phyloP scores from a whole-genome alignment of 2,888 invertebrate species.

The Gonocerus acuteangulatus region DNA sequence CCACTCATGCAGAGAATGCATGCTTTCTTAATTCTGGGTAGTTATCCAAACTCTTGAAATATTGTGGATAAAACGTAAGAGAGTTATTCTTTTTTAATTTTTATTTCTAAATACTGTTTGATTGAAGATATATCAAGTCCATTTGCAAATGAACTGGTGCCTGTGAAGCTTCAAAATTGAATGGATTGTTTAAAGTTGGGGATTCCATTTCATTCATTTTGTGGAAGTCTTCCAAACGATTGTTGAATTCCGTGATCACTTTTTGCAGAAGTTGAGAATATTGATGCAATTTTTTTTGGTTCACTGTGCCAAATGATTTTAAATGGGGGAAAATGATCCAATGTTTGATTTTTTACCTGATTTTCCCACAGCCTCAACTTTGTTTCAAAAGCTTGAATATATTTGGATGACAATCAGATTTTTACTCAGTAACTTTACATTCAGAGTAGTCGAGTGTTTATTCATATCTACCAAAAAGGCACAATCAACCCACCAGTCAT shows the following conservation, averaged over 20 bases:
- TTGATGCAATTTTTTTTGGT: slow-evolving; percentile 2
- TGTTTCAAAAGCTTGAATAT: slow-evolving; percentile 4
- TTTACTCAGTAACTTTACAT: slow-evolving; percentile 5
- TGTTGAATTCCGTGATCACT: slow-evolving; percentile 1
- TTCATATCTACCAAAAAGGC: slow-evolving; percentile 5
- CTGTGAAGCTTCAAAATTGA: no score
- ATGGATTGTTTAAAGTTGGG: slow-evolving; percentile 6
- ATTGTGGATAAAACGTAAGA: background rate
- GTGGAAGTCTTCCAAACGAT: slow-evolving; percentile 3
- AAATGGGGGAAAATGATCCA: slow-evolving; percentile 5
- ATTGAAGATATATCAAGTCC: slow-evolving; percentile 3
- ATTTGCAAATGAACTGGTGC: no score
- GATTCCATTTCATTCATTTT: slow-evolving; percentile 8
- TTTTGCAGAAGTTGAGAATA: slow-evolving; percentile 8
- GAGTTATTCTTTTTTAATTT: background rate
- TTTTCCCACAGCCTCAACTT: slow-evolving; percentile 6
- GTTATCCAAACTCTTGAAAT: slow-evolving; percentile 4
- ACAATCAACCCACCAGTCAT: slow-evolving; percentile 6
- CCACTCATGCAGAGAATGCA: no score
- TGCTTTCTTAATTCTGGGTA: no score
- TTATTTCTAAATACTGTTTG: background rate
- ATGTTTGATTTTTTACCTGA: slow-evolving; percentile 6
- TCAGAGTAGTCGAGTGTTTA: slow-evolving; percentile 4
- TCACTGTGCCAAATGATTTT: slow-evolving; percentile 6
- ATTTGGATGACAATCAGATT: slow-evolving; percentile 6